Percentiles rank a stretch among this genome's conserved stretches.
These are phyloP conservation scores for Gopherus evgoodei DNA, from an alignment of 2,113 vertebrate species.

Conservation along the genomic window DNA sequence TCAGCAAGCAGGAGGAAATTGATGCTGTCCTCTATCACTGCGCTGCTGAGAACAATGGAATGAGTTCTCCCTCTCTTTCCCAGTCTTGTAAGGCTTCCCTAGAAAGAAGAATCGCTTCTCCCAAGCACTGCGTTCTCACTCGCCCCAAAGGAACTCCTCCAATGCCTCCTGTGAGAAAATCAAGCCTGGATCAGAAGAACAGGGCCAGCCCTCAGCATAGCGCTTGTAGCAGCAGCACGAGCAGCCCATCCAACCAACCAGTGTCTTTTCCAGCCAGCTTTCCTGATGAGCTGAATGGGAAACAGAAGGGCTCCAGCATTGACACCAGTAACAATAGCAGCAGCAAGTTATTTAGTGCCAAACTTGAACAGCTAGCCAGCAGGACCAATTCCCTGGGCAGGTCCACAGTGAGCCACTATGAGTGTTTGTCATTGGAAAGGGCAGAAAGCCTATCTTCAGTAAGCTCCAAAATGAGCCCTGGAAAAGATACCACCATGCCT, in stretches of 20 bases:
- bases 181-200: constrained; percentile 96
- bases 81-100: constrained; percentile 83
- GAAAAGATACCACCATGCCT: constrained; percentile 92
- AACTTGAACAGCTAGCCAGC: constrained; percentile 92
- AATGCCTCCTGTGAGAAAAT: constrained; percentile 93
- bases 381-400: constrained; percentile 93
- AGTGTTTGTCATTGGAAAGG: constrained; percentile 93
- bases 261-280: constrained; percentile 76
- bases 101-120: constrained; percentile 86
- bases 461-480: constrained; percentile 81
- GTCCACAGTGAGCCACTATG: constrained; percentile 86
- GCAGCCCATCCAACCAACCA: constrained; percentile 78
- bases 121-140: constrained; percentile 88
- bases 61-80: constrained; percentile 51
- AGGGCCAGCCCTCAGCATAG: constrained; percentile 92
- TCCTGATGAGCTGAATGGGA: constrained; percentile 82
- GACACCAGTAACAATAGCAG: constrained; percentile 86
- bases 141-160: constrained; percentile 94
- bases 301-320: constrained; percentile 79
- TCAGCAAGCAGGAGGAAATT: constrained; percentile 82
- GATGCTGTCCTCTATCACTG: constrained; percentile 73
- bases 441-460: constrained; percentile 89
- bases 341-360: constrained; percentile 93
- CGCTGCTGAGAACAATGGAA: constrained; percentile 68
- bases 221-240: constrained; percentile 61